phyloP scores from a whole-genome alignment of 1,140 invertebrate genomes.

The Diachasmimorpha longicaudata region DNA sequence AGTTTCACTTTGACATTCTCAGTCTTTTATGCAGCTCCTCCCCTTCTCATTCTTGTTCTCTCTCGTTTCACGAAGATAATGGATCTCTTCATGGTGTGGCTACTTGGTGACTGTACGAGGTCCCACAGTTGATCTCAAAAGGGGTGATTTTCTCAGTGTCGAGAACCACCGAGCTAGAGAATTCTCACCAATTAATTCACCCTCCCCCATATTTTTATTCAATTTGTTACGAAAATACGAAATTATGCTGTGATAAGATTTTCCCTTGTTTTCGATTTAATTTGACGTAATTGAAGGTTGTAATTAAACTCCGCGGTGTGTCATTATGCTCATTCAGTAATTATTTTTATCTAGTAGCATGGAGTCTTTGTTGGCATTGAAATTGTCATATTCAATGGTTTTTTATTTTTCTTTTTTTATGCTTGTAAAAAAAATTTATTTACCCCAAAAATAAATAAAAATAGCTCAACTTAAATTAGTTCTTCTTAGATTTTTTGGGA shows the following conservation, averaged over 20 bases:
- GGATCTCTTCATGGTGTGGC: slow-evolving; percentile 39
- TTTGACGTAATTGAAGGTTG: neutral
- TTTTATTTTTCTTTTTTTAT: neutral
- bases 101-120: slow-evolving; percentile 36
- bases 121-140: slow-evolving; percentile 17
- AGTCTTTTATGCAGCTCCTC: neutral
- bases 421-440: too few relatives aligned
- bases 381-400: neutral
- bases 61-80: slow-evolving; percentile 43
- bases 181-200: neutral
- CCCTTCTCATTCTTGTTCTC: neutral
- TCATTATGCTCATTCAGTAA: neutral
- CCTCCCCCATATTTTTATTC: neutral
- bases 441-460: too few relatives aligned
- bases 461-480: too few relatives aligned
- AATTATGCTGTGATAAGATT: neutral
- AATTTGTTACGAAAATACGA: neutral
- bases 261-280: neutral
- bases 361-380: neutral
- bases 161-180: slow-evolving; percentile 22
- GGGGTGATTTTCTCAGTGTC: slow-evolving; percentile 34
- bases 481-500: too few relatives aligned
- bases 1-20: neutral
- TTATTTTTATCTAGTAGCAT: neutral
- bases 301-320: neutral